phyloP scores from a whole-genome alignment of 1,140 invertebrate species.

The Drosophila elegans region DNA sequence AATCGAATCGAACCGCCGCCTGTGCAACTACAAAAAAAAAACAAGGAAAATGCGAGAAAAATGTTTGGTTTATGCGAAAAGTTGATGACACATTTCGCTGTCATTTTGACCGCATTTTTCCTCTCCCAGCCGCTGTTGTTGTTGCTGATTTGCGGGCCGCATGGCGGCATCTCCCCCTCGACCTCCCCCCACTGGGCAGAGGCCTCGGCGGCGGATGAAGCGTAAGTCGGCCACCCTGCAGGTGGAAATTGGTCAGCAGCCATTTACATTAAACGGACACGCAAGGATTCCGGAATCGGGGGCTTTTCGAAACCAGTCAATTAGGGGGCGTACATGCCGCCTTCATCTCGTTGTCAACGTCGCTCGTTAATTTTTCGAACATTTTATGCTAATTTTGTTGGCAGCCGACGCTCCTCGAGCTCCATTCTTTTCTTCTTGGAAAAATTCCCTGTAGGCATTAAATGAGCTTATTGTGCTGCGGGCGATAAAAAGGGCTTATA shows the following conservation, averaged over 20 bases:
- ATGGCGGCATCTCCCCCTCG: slow-evolving; percentile 42
- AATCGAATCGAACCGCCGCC: slow-evolving; percentile 23
- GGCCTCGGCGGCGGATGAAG: slow-evolving; percentile 81
- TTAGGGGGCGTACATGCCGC: slow-evolving; percentile 62
- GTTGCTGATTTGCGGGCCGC: slow-evolving; percentile 74
- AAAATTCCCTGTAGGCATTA: slow-evolving; percentile 42
- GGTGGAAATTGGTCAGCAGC: slow-evolving; percentile 18
- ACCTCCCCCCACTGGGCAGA: slow-evolving; percentile 59
- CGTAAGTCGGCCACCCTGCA: slow-evolving; percentile 60
- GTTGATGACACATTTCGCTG: slow-evolving; percentile 84
- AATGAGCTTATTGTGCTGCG: slow-evolving; percentile 32
- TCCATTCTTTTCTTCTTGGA: slow-evolving; percentile 32
- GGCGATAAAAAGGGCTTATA: slow-evolving; percentile 3
- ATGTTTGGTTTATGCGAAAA: slow-evolving; percentile 84
- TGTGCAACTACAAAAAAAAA: slow-evolving; percentile 22
- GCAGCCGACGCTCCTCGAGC: slow-evolving; percentile 39
- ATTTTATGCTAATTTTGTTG: slow-evolving; percentile 81
- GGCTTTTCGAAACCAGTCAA: slow-evolving; percentile 56
- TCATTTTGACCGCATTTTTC: slow-evolving; percentile 84
- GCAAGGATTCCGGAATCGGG: neutral
- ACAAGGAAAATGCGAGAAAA: slow-evolving; percentile 84
- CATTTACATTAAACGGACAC: slow-evolving; percentile 16
- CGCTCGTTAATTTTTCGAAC: slow-evolving; percentile 74
- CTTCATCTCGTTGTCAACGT: slow-evolving; percentile 50
- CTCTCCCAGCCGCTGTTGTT: slow-evolving; percentile 71